phyloP scores from a whole-genome alignment of 2,888 invertebrate species.

The Philhelius pedissequus region DNA sequence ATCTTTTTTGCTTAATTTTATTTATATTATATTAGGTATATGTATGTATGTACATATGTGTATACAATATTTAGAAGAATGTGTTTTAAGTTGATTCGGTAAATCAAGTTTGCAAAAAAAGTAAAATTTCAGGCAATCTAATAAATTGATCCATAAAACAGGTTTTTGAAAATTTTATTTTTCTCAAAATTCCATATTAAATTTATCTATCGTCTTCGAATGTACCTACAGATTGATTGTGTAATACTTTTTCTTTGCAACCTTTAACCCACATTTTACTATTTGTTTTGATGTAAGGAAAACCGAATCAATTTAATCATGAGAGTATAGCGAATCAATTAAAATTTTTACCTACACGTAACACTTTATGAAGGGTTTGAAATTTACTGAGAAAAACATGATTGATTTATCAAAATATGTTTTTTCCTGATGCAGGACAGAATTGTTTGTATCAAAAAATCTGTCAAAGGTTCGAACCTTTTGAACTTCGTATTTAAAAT shows the following conservation, averaged over 20 bases:
- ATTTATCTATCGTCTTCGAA: background rate
- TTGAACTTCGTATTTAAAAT: background rate
- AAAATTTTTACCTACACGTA: background rate
- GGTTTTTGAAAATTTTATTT: background rate
- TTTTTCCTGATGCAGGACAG: background rate
- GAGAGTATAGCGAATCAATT: background rate
- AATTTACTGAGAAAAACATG: background rate
- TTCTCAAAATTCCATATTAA: too few species aligned
- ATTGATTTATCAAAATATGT: conserved; percentile 2
- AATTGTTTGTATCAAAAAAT: background rate
- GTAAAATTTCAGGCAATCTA: background rate
- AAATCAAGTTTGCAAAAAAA: too few species aligned
- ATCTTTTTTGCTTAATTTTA: background rate
- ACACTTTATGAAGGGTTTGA: background rate
- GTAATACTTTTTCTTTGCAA: background rate
- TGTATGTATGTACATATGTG: too few species aligned
- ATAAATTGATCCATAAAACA: background rate
- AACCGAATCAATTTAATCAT: background rate
- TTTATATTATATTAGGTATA: too few species aligned
- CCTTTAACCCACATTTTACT: background rate
- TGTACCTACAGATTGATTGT: background rate
- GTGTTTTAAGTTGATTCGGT: too few species aligned
- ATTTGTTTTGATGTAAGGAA: background rate
- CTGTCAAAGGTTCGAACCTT: background rate
- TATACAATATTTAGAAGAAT: too few species aligned